A percentile compares a stretch with the other conserved stretches of the same genome.
Evolutionary conservation across 2,797 vertebrate species (phyloP).

Genomic region (Lindbergichthys nudifrons): DNA sequence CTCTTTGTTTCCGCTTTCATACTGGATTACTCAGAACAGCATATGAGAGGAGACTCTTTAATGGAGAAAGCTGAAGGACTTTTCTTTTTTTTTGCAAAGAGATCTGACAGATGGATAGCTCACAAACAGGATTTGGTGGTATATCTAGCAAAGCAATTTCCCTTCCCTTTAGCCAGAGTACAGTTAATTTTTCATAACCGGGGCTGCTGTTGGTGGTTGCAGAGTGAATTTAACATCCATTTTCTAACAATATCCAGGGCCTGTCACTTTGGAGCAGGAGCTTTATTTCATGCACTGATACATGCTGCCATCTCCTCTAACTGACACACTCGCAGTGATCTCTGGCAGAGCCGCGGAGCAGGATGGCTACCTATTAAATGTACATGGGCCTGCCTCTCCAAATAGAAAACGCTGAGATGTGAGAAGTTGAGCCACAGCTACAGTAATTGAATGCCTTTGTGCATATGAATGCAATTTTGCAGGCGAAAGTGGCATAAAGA

Average conservation of each 20-base stretch:
- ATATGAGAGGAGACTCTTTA: slow-evolving; percentile 72
- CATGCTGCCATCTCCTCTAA: slow-evolving; percentile 82
- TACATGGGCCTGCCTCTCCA: slow-evolving; percentile 77
- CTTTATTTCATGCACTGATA: slow-evolving; percentile 87
- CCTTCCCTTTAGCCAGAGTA: slow-evolving; percentile 76
- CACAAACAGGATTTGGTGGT: slow-evolving; percentile 82
- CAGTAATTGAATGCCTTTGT: slow-evolving; percentile 82
- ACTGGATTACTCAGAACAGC: slow-evolving; percentile 74
- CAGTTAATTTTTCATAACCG: slow-evolving; percentile 83
- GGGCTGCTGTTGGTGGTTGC: slow-evolving; percentile 73
- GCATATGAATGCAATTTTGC: slow-evolving; percentile 83
- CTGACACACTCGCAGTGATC: slow-evolving; percentile 75
- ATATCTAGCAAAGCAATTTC: slow-evolving; percentile 83
- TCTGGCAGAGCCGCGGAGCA: slow-evolving; percentile 68
- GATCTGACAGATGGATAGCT: slow-evolving; percentile 83
- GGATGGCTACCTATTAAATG: slow-evolving; percentile 81
- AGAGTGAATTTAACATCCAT: slow-evolving; percentile 81
- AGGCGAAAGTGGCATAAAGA: slow-evolving; percentile 76
- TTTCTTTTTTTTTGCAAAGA: slow-evolving; percentile 76
- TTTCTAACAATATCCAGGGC: slow-evolving; percentile 82
- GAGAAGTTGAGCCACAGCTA: slow-evolving; percentile 77
- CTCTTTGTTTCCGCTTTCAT: slow-evolving; percentile 78
- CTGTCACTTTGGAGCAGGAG: slow-evolving; percentile 81
- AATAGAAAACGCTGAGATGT: slow-evolving; percentile 79
- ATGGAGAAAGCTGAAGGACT: slow-evolving; percentile 76